Conservation (phyloP, 2,113 vertebrate genomes). For the Mungos mungo region DNA sequence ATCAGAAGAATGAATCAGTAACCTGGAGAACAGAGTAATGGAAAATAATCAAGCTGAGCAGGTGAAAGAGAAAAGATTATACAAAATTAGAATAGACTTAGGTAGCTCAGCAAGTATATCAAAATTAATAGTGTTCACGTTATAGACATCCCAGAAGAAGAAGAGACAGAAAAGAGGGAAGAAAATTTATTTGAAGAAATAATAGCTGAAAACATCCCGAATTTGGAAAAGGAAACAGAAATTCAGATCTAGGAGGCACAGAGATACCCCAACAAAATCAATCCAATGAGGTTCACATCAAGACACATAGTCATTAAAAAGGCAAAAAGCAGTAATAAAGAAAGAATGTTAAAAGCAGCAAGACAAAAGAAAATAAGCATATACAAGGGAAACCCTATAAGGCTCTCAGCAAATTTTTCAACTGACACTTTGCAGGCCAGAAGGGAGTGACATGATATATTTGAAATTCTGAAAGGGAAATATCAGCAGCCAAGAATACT, state of each 20-base stretch:
- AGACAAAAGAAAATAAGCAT: no score
- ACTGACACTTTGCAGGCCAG: neutral
- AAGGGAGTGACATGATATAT: neutral
- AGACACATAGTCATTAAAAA: neutral
- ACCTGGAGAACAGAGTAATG: no score
- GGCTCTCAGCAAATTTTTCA: neutral
- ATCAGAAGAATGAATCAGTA: no score
- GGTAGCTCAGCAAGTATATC: no score
- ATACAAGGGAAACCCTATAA: no score
- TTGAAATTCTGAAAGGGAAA: neutral
- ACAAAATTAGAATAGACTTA: no score
- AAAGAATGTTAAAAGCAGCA: no score
- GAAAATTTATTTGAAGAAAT: neutral
- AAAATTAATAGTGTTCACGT: no score
- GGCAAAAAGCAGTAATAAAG: neutral
- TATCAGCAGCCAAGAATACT: neutral
- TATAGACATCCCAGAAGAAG: neutral
- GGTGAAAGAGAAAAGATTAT: no score
- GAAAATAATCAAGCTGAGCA: no score
- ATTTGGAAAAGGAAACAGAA: neutral
- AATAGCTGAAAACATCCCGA: neutral
- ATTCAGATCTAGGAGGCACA: neutral
- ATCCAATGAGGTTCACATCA: neutral
- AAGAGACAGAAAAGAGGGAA: neutral
- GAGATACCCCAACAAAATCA: neutral